Conservation (phyloP, 2,888 invertebrate genomes). For the Hirtodrosophila cameraria region DNA sequence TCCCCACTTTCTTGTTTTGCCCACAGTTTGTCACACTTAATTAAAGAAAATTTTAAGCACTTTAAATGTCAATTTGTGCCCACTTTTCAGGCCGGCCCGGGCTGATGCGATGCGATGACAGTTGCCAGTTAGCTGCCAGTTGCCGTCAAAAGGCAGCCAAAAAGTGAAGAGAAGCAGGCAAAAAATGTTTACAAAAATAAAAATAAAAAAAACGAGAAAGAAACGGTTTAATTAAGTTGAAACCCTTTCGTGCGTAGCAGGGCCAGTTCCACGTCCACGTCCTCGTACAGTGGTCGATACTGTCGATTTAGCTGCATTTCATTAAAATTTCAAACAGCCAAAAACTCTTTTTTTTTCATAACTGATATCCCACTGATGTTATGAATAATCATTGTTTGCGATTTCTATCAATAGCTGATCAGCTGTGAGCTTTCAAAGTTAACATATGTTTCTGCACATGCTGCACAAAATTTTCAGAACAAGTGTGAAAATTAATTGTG, state of each 20-base stretch:
- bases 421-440: too few relatives aligned
- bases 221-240: constrained; percentile 79
- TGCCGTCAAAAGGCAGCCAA: constrained; percentile 47
- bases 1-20: constrained; percentile 39
- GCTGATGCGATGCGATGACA: constrained; percentile 75
- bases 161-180: constrained; percentile 37
- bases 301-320: too few relatives aligned
- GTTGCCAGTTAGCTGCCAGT: constrained; percentile 56
- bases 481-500: too few relatives aligned
- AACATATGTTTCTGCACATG: too few relatives aligned
- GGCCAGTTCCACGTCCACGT: constrained; percentile 40
- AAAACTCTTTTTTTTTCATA: too few relatives aligned
- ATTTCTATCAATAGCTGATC: too few relatives aligned
- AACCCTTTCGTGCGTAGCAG: constrained; percentile 77
- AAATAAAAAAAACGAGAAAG: constrained; percentile 28
- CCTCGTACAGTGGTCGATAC: too few relatives aligned
- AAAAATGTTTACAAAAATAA: constrained; percentile 12
- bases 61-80: constrained; percentile 79
- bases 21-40: constrained; percentile 80
- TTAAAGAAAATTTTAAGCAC: constrained; percentile 80
- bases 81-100: constrained; percentile 65
- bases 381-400: too few relatives aligned
- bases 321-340: too few relatives aligned
- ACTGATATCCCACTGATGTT: too few relatives aligned
- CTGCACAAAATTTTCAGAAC: too few relatives aligned